Base-by-base conservation (phyloP, 2,113 vertebrate species). In the Ia io region DNA sequence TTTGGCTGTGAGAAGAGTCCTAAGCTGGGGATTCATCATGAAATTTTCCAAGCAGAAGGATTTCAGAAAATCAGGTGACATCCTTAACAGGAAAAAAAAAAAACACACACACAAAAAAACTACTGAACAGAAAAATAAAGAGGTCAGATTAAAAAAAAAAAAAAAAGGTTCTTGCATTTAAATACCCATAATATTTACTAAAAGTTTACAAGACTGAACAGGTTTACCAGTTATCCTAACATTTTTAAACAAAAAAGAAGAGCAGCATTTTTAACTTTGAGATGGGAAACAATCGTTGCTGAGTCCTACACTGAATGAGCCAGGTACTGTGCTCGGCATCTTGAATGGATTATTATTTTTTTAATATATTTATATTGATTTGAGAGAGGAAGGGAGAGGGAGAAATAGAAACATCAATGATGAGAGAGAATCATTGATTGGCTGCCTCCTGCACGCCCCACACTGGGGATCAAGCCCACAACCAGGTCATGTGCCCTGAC, bases 1-100 rank as follows among this genome's bases (percentile, higher is more conserved):
- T 94, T 93, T 91, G 92, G 42, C 96, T 98, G 74, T 87, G 76
- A 96, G 93, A 94, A 91, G 49, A 69, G 93, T 87, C 96, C 70
- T 95, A 87, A 63, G 23, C 84, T 95, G 93, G 8, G 77, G 85
- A 96, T 89, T 96, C 93, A 88, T 94, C 91, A 78, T 9, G 69
- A 97, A 97, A 96, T 95, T 96, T 73, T 51, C 88, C 63, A 30
- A 88, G 96, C 95, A 44, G 73, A 35, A 40, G 5, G 5, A 40
- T 49, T 78, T 92, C 88, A 88, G 76, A 70, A 92, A 95, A 91
- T 44, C 12, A 63, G 40, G 32, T 40, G 23, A 91, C n/a, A 82
- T 18, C 40, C 44, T 85, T 16, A 1, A 5, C 0, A n/a, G 96
- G 59, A 74, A 93, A 90, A 61, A 88, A 94, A 16, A 23, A 59